A percentile compares a stretch with the other conserved stretches of the same genome.
Conservation (phyloP, 2,113 vertebrate genomes). For the Tychaedon coryphoeus region DNA sequence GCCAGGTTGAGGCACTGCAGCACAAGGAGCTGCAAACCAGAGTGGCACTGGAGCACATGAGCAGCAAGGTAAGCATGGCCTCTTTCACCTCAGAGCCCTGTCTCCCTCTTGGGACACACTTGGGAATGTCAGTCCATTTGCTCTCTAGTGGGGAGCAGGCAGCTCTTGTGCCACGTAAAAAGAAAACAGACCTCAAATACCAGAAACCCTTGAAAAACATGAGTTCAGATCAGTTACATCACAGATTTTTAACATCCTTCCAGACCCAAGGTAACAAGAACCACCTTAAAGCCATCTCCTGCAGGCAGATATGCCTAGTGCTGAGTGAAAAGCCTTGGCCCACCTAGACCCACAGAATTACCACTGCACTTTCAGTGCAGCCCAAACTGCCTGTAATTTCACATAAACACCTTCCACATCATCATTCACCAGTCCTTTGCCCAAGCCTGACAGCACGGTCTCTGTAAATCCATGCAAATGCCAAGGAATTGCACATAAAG, state of each 20-base stretch:
- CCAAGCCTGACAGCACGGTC: background rate
- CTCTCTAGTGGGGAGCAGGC: background rate
- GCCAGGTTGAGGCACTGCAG: background rate
- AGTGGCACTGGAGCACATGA: conserved; percentile 56
- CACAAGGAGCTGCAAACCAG: conserved; percentile 47
- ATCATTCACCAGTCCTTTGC: background rate
- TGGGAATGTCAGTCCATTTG: background rate
- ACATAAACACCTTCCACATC: background rate
- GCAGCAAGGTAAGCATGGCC: background rate
- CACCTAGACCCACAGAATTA: background rate
- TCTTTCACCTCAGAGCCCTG: background rate
- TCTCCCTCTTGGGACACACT: background rate
- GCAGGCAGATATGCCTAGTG: background rate
- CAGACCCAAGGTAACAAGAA: background rate
- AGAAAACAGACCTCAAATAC: background rate
- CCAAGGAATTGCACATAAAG: background rate
- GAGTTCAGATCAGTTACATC: background rate
- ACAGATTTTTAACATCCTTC: background rate
- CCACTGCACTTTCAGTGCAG: background rate
- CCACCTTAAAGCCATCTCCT: background rate
- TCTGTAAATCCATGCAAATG: background rate
- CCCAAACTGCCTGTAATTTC: background rate
- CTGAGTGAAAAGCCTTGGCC: fast-evolving
- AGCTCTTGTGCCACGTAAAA: background rate
- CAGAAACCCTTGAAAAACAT: background rate